Evolutionary conservation across 1,140 invertebrate genomes (phyloP).

Genomic region (Lamellibrachia luymesi): DNA sequence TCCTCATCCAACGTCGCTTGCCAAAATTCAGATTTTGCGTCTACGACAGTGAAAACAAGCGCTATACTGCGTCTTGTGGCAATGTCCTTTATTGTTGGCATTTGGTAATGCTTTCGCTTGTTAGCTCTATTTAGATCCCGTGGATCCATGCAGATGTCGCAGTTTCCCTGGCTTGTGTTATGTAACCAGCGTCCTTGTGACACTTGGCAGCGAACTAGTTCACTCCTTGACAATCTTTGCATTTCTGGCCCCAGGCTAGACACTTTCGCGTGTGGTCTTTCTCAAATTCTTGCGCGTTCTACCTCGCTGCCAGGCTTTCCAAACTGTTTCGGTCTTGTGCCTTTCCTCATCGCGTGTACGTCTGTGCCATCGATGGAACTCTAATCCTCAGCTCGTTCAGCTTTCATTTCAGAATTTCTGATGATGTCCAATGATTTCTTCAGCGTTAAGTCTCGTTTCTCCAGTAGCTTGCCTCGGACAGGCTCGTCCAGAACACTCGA

Average conservation of each 20-base stretch:
- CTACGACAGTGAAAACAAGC: slow-evolving; percentile 33
- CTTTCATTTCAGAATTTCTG: too few relatives aligned
- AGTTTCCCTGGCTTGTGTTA: neutral
- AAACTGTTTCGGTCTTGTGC: too few relatives aligned
- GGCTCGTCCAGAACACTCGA: too few relatives aligned
- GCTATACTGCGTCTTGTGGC: slow-evolving; percentile 33
- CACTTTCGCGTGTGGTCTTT: neutral
- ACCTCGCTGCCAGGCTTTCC: too few relatives aligned
- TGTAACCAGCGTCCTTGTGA: neutral
- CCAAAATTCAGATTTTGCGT: slow-evolving; percentile 34
- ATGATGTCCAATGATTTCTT: too few relatives aligned
- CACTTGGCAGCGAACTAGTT: neutral
- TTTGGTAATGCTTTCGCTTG: slow-evolving; percentile 28
- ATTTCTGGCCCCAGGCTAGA: neutral
- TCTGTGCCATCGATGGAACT: too few relatives aligned
- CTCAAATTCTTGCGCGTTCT: too few relatives aligned
- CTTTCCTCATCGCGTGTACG: too few relatives aligned
- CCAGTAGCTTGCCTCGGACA: too few relatives aligned
- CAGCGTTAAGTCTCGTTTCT: too few relatives aligned
- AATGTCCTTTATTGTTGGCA: slow-evolving; percentile 37
- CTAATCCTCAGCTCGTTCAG: too few relatives aligned
- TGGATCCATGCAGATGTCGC: neutral
- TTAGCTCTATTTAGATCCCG: slow-evolving; percentile 33
- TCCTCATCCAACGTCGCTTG: slow-evolving; percentile 34
- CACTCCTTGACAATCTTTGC: neutral